A percentile compares a stretch with the other conserved stretches of the same genome.
Conservation (phyloP, 37 sponge, comb jelly and placozoan species). For the Eunapius fragilis region DNA sequence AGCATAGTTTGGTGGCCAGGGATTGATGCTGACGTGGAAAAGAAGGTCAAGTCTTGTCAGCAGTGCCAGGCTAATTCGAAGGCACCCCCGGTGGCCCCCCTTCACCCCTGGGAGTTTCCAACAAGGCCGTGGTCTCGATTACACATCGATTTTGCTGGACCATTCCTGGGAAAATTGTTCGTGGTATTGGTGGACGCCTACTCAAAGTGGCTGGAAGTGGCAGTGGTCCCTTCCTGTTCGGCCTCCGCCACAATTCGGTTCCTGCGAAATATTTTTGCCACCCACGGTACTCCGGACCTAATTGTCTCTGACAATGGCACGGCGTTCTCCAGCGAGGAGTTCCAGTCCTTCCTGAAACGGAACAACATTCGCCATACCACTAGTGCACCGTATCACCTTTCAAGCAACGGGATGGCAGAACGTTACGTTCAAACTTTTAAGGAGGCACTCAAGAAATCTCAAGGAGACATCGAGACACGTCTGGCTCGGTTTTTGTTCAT, state of each 20-base stretch:
- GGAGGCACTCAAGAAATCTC: not conserved
- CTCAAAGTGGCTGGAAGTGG: constrained; percentile 39
- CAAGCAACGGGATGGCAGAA: constrained; percentile 3
- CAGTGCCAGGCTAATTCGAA: not conserved
- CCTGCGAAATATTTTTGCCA: constrained; percentile 27
- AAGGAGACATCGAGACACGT: not conserved
- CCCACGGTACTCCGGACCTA: constrained; percentile 37
- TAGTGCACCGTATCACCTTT: constrained; percentile 3
- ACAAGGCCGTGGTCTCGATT: constrained; percentile 20
- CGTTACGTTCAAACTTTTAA: constrained; percentile 22
- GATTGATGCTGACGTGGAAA: constrained; percentile 8
- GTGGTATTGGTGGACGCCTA: constrained; percentile 21
- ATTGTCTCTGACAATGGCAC: constrained; percentile 19
- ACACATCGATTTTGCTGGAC: constrained; percentile 23
- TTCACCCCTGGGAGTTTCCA: constrained; percentile 45
- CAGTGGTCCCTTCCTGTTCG: constrained; percentile 6
- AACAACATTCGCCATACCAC: constrained; percentile 5
- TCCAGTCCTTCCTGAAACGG: not conserved
- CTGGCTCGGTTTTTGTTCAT: constrained; percentile 13
- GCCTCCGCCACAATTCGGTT: constrained; percentile 2
- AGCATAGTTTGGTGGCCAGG: constrained; percentile 52
- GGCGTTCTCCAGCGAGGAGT: too few species aligned
- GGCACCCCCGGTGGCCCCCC: constrained; percentile 2
- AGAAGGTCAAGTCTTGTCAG: not conserved
- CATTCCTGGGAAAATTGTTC: constrained; percentile 21